Evolutionary conservation across 2,888 invertebrate genomes (phyloP), one percentile per base, ranked within the genome.

Genomic region (Hermaeophaga mercurialis): DNA sequence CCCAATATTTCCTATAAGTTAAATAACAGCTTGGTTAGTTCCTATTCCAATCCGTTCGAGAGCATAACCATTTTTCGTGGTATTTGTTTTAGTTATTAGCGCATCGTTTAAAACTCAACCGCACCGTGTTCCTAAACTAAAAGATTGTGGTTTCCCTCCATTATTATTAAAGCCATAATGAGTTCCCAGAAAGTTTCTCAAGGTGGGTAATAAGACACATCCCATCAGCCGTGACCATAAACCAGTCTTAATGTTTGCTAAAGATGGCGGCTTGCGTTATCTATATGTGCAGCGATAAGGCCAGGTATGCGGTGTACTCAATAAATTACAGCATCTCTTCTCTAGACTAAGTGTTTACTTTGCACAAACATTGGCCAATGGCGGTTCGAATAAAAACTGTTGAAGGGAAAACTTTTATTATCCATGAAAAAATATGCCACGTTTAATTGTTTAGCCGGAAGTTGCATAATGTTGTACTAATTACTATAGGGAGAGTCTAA

Each of bases 181-280:
- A 67, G 66, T 70, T 70, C 70, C 69, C 58, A 66, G 70, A 69
- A 71, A 66, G 67, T 70, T 70, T 67, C 69, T 66, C 69, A 66
- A 70, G 66, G 65, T 63, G 65, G 59, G 65, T 59, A 64, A 65
- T 64, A 66, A 62, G 67, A 66, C 68, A 70, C 70, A 65, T 69
- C 65, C 68, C 67, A 68, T 69, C 48, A 66, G 59, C 61, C 66
- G 68, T 67, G 71, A 71, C 71, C 73, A 73, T 73, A 73, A 73
- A 73, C 72, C 69, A 71, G 72, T 72, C 72, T 62, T 65, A 47
- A 52, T 74, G 74, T 74, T 74, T 74, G 66, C 68, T 66, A 70
- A 74, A 73, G 71, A 74, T 74, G 74, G 73, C 74, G 74, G 73
- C 69, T 66, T 22, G 70, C 70, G 70, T 73, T 73, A 73, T 72